These are phyloP conservation scores for Chitala chitala DNA, from an alignment of 2,113 vertebrate species.

Conservation along the genomic window DNA sequence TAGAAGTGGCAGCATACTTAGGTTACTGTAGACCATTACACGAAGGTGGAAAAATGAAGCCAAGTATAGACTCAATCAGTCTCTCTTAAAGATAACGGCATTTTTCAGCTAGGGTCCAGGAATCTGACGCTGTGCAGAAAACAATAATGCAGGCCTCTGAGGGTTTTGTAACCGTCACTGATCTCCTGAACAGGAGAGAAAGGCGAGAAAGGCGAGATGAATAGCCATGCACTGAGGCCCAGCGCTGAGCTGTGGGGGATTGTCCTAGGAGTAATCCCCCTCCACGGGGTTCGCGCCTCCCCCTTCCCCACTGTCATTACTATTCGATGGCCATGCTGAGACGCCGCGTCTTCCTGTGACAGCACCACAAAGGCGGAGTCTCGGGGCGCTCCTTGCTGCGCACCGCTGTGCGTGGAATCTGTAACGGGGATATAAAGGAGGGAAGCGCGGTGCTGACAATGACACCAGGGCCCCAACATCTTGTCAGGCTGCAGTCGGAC, in stretches of 20 bases:
- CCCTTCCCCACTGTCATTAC: slow-evolving; percentile 66
- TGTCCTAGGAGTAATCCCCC: slow-evolving; percentile 62
- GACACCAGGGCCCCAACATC: slow-evolving; percentile 53
- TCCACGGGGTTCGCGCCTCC: slow-evolving; percentile 68
- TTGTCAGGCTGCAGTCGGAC: slow-evolving; percentile 57
- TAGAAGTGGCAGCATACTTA: no score
- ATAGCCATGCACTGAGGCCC: slow-evolving; percentile 64
- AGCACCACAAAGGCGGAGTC: slow-evolving; percentile 63
- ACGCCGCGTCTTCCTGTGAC: slow-evolving; percentile 58
- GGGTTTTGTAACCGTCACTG: slow-evolving; percentile 40
- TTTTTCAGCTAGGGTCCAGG: slow-evolving; percentile 47
- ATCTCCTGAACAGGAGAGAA: slow-evolving; percentile 45
- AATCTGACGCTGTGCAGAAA: slow-evolving; percentile 38
- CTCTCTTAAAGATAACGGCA: slow-evolving; percentile 55
- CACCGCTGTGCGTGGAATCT: slow-evolving; percentile 67
- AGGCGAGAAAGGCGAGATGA: slow-evolving; percentile 51
- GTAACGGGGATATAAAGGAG: slow-evolving; percentile 58
- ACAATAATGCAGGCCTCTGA: slow-evolving; percentile 46
- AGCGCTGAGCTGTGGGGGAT: slow-evolving; percentile 56
- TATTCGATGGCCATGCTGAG: slow-evolving; percentile 60
- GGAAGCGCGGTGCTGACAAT: slow-evolving; percentile 59
- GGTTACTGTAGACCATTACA: slow-evolving; percentile 58
- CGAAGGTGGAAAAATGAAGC: slow-evolving; percentile 52
- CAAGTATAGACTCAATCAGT: slow-evolving; percentile 51
- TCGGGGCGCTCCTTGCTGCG: slow-evolving; percentile 50